Percentiles rank a stretch among this genome's conserved stretches.
phyloP scores from a whole-genome alignment of 2,888 invertebrate genomes.

The Zygaena filipendulae region DNA sequence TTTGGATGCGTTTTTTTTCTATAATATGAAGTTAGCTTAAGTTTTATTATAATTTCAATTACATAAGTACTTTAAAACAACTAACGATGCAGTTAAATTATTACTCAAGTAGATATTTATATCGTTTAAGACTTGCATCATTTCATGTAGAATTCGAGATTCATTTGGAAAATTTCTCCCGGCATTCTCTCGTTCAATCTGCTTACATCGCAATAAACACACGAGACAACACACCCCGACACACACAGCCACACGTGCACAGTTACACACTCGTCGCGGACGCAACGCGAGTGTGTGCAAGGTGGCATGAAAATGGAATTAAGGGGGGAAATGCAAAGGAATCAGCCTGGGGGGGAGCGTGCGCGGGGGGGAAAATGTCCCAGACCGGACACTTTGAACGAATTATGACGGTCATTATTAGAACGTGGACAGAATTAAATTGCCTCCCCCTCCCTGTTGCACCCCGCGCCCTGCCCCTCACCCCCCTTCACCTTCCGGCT shows the following conservation, averaged over 20 bases:
- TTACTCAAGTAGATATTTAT: too few species aligned
- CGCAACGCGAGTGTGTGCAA: slow-evolving; percentile 57
- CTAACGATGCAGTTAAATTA: too few species aligned
- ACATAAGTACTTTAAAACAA: too few species aligned
- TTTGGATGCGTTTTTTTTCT: too few species aligned
- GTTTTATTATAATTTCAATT: too few species aligned
- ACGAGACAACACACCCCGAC: neutral
- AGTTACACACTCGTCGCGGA: too few species aligned
- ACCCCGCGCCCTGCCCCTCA: slow-evolving; percentile 21
- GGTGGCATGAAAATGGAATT: slow-evolving; percentile 67
- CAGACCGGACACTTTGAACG: slow-evolving; percentile 72
- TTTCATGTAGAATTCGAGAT: too few species aligned
- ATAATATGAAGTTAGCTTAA: too few species aligned
- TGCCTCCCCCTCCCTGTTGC: slow-evolving; percentile 49
- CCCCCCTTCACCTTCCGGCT: slow-evolving; percentile 45
- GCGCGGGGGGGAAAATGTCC: slow-evolving; percentile 53
- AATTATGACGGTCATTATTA: slow-evolving; percentile 73
- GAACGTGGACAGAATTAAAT: slow-evolving; percentile 73
- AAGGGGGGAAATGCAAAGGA: slow-evolving; percentile 65
- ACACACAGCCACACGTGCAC: slow-evolving; percentile 23
- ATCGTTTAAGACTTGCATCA: too few species aligned
- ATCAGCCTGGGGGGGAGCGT: slow-evolving; percentile 41
- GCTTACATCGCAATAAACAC: neutral
- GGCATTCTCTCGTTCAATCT: slow-evolving; percentile 1
- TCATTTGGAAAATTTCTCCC: neutral